phyloP scores from a whole-genome alignment of 2,888 invertebrate genomes.

The Ochropleura leucogaster region DNA sequence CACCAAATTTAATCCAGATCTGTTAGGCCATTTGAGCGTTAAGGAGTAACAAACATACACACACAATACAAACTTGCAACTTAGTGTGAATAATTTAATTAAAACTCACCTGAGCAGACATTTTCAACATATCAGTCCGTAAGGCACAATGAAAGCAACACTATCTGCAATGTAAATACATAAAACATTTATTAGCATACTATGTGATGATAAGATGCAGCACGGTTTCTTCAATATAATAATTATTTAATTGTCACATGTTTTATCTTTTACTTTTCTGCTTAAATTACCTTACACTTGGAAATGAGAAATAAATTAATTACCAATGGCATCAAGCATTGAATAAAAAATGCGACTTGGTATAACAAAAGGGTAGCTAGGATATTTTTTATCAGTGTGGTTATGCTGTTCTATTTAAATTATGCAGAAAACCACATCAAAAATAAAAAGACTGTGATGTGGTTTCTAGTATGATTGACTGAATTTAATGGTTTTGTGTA shows the following conservation, averaged over 20 bases:
- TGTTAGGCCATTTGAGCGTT: too few species aligned
- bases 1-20: too few species aligned
- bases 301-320: background rate
- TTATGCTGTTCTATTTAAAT: background rate
- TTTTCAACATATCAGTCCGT: slow-evolving; percentile 71
- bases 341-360: background rate
- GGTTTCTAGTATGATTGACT: background rate
- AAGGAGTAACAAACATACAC: too few species aligned
- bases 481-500: background rate
- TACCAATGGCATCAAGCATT: background rate
- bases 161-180: slow-evolving; percentile 56
- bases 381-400: background rate
- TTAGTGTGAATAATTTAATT: slow-evolving; percentile 6
- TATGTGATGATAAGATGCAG: background rate
- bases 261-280: background rate
- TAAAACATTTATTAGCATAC: slow-evolving; percentile 31
- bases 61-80: too few species aligned
- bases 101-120: slow-evolving; percentile 77
- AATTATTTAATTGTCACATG: background rate
- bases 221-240: slow-evolving; percentile 14
- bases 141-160: slow-evolving; percentile 8
- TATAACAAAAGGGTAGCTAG: background rate
- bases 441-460: background rate
- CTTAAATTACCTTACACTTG: background rate
- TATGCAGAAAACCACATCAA: background rate